These are phyloP conservation scores for Spinus olivaceus DNA, from an alignment of 2,797 vertebrate genomes.

Conservation along the genomic window DNA sequence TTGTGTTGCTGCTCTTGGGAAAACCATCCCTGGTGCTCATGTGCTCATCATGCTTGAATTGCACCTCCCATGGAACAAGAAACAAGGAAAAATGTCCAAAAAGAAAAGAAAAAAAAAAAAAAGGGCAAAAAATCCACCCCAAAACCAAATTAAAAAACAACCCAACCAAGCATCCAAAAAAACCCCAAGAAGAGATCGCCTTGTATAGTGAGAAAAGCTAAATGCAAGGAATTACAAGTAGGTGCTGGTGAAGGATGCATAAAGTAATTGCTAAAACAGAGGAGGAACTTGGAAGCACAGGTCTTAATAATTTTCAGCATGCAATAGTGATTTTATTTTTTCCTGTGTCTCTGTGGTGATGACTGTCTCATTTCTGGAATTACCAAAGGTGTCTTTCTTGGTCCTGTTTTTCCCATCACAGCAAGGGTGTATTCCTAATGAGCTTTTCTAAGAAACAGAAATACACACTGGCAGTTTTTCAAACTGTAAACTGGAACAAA, in stretches of 20 bases:
- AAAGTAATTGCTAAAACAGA: neutral
- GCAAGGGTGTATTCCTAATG: neutral
- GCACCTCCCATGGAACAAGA: neutral
- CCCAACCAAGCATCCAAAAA: neutral
- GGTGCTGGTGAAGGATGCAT: neutral
- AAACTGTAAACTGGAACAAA: neutral
- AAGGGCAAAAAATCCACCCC: neutral
- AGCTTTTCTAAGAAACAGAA: neutral
- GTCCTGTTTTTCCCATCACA: neutral
- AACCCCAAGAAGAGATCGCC: accelerated
- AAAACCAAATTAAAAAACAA: neutral
- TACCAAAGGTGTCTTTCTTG: neutral
- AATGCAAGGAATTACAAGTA: neutral
- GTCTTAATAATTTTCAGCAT: neutral
- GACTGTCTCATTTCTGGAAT: neutral
- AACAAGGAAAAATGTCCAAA: neutral
- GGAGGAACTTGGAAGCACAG: neutral
- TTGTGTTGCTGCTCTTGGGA: neutral
- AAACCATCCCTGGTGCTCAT: neutral
- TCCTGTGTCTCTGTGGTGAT: neutral
- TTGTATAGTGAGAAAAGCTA: neutral
- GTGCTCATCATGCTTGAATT: neutral
- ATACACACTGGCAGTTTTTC: neutral
- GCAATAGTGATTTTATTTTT: neutral
- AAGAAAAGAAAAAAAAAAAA: neutral